Evolutionary conservation across 2,888 invertebrate genomes (phyloP), one percentile per base, ranked within the genome.

Genomic region (Dynastes grantii): DNA sequence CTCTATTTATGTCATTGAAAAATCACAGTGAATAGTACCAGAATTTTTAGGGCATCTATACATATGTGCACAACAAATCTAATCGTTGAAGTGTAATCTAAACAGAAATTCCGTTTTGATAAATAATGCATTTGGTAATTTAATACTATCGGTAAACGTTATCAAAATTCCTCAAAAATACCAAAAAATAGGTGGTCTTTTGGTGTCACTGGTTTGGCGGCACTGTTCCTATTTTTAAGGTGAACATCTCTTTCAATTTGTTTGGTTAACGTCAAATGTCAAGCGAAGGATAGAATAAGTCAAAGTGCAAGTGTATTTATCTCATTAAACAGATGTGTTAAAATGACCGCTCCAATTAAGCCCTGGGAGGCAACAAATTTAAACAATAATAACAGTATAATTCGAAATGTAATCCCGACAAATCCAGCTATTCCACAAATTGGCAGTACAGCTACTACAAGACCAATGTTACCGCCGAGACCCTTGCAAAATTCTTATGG

Each of bases 271-370:
- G 37, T 32, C 32, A 37, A 37, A 5, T 5, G 32, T 37, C 22
- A 22, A 73, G 73, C 1, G 22, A 22, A 22, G 22, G 22, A 22
- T 22, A 22, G 22, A 29, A 37, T 55, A 76, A 76, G 65, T 65
- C 55, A 51, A 67, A 67, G 76, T 76, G 76, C 75, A 76, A 76
- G 51, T 76, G 16, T 40, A 53, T 76, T 64, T 40, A 58, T 64
- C 51, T 51, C 27, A 45, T 55, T 55, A 53, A 49, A 51, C 32
- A 40, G 13, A 64, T 51, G 76, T 40, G 58, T 45, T 53, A 78
- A 49, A 78, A 88, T 88, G 88, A 84, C 84, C 49, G 81, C 87
- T 51, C 86, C 87, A 29, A 6, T 83, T 58, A 88, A 86, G 81
- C 86, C 87, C 37, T 88, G 87, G 87, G 88, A 88, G 81, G 79